Percentiles rank a stretch among this genome's conserved stretches.
Evolutionary conservation across 2,888 invertebrate genomes (phyloP).

Genomic region (Lycia hirtaria): DNA sequence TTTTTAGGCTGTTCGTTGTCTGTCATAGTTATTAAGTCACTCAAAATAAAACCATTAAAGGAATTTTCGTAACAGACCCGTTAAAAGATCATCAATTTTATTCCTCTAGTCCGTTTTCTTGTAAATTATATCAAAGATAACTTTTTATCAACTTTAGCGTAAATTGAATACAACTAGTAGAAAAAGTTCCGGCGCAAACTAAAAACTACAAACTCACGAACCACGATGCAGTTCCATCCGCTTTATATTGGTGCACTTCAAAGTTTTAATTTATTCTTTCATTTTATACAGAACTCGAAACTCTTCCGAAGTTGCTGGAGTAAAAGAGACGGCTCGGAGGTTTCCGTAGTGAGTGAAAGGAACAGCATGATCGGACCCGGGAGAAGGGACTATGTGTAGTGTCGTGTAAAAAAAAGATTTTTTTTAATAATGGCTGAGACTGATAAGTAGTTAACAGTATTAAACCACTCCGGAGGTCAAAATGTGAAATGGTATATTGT

Average conservation of each 20-base stretch:
- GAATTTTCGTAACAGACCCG: too few relatives aligned
- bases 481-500: constrained; percentile 47
- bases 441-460: constrained; percentile 77
- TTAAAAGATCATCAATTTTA: too few relatives aligned
- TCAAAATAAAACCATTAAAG: too few relatives aligned
- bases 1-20: too few relatives aligned
- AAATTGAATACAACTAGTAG: constrained; percentile 8
- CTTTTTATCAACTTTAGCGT: background rate
- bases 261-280: constrained; percentile 34
- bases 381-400: constrained; percentile 76
- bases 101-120: too few relatives aligned
- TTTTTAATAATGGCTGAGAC: constrained; percentile 61
- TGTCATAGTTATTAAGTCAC: too few relatives aligned
- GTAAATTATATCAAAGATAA: too few relatives aligned
- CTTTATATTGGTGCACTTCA: constrained; percentile 28
- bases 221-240: constrained; percentile 19
- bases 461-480: constrained; percentile 59
- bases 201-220: constrained; percentile 26
- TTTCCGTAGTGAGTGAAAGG: constrained; percentile 77
- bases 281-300: constrained; percentile 65
- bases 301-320: constrained; percentile 69
- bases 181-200: constrained; percentile 18
- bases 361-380: constrained; percentile 73
- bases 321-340: constrained; percentile 74
- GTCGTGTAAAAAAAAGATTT: constrained; percentile 35